Base-by-base conservation (phyloP, 2,113 vertebrate genomes). In the Grantiella picta region DNA sequence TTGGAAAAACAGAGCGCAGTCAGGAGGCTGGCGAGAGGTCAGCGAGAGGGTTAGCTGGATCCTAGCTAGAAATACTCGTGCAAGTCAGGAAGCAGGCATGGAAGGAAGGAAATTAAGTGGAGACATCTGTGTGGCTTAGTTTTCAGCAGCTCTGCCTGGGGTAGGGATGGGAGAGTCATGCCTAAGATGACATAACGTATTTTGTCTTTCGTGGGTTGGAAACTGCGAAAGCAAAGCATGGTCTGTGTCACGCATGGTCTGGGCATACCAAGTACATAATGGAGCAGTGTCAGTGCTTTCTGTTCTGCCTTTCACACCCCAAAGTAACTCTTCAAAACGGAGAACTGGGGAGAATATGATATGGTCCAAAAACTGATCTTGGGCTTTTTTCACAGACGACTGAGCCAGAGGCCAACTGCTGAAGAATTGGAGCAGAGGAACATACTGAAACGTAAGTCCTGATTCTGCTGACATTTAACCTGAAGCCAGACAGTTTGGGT, bases 381-480 rank as follows among this genome's bases (percentile, higher is more conserved):
- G 94, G 92, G 95, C 95, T 98, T 98, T 92, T 98, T 98, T 97
- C 95, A 97, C 97, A 99, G 99, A 97, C 98, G 99, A 91, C 98
- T 99, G 98, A 99, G 99, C 97, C 99, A 99, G 98, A 98, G 99
- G 95, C 99, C 99, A 0, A 99, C 99, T 5, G 99, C 99, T 11
- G 99, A 99, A 94, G 99, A 99, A 89, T 97, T 99, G 96, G 99
- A 99, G 86, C 99, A 99, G 97, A 98, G 99, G 95, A 99, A 99
- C 98, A 99, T 99, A 94, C 98, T 99, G 95, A 99, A 99, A 98
- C 99, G 99, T 99, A 97, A 99, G 99, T 99, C 77, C 68, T 95
- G 35, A 25, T 85, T 31, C 73, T 33, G 15, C 49, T 86, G 56
- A 42, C 4, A 7, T 45, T 57, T 27, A 53, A 70, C 65, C 36